Base-by-base conservation (phyloP, 2,888 invertebrate species). In the Tanaodytes sp. region DNA sequence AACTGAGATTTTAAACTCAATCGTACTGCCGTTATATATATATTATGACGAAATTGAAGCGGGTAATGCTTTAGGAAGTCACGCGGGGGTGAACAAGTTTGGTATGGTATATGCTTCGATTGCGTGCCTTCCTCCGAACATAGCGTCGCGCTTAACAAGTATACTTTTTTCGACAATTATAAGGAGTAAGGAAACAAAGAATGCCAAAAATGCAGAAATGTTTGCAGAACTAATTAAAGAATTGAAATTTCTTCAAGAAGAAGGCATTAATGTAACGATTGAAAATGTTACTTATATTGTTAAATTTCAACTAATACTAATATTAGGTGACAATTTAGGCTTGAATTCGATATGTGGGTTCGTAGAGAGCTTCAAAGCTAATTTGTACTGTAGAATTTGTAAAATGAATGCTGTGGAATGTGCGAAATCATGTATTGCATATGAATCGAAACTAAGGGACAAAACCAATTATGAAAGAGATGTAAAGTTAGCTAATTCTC, bases 221-320 rank as follows among this genome's bases (percentile, higher is more conserved):
- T 55, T 55, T 43, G 14, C n/a, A 15, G 1, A n/a, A 23, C 15
- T 55, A 5, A 36, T 55, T 15, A 19, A 55, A 12, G 55, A 55
- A 43, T 15, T 55, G 1, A 55, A 55, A 42, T 55, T 55, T 55
- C 42, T 55, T 23, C 23, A 23, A 8, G 23, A 23, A 23, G 23
- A 4, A 23, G 5, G 23, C 23, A 23, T 23, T 5, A 23, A 23
- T 23, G 8, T n/a, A 2, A 42, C 19, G 8, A 23, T 18, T 8
- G 23, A 42, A 18, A 20, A 20, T 42, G 11, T 11, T 20, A 1
- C 15, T 8, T n/a, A 2, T 5, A 8, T 15, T 18, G 23, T 42
- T 18, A 19, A 20, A n/a, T 42, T 18, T n/a, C 11, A 33, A 33
- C 33, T 33, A 11, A n/a, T n/a, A 33, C 12, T 33, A 8, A 8